These are phyloP conservation scores for Atta texana DNA, from an alignment of 1,140 invertebrate genomes.

Conservation along the genomic window DNA sequence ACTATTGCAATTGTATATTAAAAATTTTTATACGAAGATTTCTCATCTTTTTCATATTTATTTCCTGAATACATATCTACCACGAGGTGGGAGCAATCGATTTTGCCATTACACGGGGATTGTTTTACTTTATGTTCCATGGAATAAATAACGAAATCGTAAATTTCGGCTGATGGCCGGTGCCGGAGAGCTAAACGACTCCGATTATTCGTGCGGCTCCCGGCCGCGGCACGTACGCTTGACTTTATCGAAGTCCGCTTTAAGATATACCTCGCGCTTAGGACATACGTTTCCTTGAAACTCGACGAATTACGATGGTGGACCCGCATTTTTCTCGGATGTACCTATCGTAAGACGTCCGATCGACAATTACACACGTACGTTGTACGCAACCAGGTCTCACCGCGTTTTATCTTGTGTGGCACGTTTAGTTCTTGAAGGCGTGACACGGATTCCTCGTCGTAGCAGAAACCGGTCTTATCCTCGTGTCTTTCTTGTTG, in stretches of 20 bases:
- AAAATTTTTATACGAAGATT: neutral
- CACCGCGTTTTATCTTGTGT: slow-evolving; percentile 49
- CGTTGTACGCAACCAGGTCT: neutral
- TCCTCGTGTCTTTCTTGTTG: slow-evolving; percentile 43
- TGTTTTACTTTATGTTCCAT: slow-evolving; percentile 55
- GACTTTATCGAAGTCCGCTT: slow-evolving; percentile 41
- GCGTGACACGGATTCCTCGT: slow-evolving; percentile 66
- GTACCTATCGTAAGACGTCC: slow-evolving; percentile 52
- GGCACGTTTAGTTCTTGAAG: slow-evolving; percentile 55
- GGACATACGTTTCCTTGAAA: slow-evolving; percentile 45
- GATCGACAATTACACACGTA: slow-evolving; percentile 60
- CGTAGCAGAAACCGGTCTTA: slow-evolving; percentile 46
- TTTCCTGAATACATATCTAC: slow-evolving; percentile 6
- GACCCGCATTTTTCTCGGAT: slow-evolving; percentile 57
- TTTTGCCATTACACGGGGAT: slow-evolving; percentile 41
- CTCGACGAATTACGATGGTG: slow-evolving; percentile 43
- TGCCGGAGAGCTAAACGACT: slow-evolving; percentile 53
- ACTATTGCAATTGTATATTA: neutral
- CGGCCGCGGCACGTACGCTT: slow-evolving; percentile 55
- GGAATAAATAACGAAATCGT: slow-evolving; percentile 61
- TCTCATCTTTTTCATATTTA: neutral
- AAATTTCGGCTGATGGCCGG: slow-evolving; percentile 44
- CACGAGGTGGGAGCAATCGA: slow-evolving; percentile 12
- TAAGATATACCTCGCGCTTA: slow-evolving; percentile 33
- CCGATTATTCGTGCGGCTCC: slow-evolving; percentile 52